Percentiles rank a stretch among this genome's conserved stretches.
phyloP scores from a whole-genome alignment of 2,113 vertebrate genomes.

The Petrocephalus microphthalmus region DNA sequence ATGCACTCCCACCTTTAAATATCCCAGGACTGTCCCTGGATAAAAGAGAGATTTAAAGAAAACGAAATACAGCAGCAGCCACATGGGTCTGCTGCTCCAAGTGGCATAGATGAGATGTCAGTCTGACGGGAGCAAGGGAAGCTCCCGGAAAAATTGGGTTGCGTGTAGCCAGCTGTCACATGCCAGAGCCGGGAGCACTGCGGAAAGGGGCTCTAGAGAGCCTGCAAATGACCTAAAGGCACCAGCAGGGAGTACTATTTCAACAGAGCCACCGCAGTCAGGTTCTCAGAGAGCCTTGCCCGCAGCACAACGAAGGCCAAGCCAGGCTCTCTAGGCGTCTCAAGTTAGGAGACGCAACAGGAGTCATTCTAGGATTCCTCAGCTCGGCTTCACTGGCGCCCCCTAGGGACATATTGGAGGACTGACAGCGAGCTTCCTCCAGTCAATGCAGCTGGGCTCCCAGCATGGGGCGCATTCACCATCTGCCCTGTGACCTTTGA shows the following conservation, averaged over 20 bases:
- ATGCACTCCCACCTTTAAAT: background rate
- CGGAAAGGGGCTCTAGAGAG: background rate
- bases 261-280: background rate
- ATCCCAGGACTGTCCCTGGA: background rate
- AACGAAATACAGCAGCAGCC: background rate
- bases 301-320: background rate
- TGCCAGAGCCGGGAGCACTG: background rate
- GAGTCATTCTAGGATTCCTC: background rate
- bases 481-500: background rate
- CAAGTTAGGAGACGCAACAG: background rate
- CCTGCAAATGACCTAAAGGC: background rate
- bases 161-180: background rate
- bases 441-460: background rate
- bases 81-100: background rate
- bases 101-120: background rate
- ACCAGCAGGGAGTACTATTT: background rate
- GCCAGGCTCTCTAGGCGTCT: background rate
- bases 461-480: background rate
- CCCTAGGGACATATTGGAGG: background rate
- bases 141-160: background rate
- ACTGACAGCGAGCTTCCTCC: background rate
- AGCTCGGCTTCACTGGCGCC: background rate
- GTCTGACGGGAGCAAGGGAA: background rate
- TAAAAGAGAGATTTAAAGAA: background rate
- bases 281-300: background rate